A percentile compares a stretch with the other conserved stretches of the same genome.
These are phyloP conservation scores for Melanostigma gelatinosum DNA, from an alignment of 2,113 vertebrate species.

Conservation along the genomic window DNA sequence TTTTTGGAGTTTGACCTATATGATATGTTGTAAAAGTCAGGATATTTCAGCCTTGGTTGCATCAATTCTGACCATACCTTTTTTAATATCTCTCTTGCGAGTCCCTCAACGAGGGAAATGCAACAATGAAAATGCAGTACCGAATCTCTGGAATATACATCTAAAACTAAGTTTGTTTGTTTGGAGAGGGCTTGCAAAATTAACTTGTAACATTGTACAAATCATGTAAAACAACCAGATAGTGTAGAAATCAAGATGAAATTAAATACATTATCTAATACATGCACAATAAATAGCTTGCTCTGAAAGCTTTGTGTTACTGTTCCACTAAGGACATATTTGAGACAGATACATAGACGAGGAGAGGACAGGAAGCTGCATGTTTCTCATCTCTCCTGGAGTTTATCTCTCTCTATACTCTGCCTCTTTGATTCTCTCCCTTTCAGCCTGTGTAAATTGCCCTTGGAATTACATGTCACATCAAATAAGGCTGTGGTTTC, in stretches of 20 bases:
- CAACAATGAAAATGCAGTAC: neutral
- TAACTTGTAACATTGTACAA: neutral
- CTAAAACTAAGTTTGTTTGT: neutral
- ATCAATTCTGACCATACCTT: neutral
- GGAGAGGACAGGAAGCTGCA: slow-evolving; percentile 15
- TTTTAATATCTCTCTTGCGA: neutral
- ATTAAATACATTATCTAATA: slow-evolving; percentile 16
- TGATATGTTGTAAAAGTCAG: neutral
- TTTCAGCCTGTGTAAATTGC: slow-evolving; percentile 48
- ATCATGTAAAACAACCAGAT: neutral
- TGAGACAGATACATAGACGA: slow-evolving; percentile 19
- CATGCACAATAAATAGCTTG: slow-evolving; percentile 13
- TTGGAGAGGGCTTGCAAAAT: neutral
- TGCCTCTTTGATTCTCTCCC: slow-evolving; percentile 14
- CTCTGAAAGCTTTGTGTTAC: slow-evolving; percentile 12
- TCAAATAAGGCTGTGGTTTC: slow-evolving; percentile 55
- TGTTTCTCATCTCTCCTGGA: slow-evolving; percentile 14
- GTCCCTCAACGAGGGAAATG: neutral
- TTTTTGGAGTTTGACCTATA: neutral
- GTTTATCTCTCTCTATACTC: slow-evolving; percentile 25
- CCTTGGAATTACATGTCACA: slow-evolving; percentile 62
- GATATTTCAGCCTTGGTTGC: neutral
- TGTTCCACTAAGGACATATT: neutral
- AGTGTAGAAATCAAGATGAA: neutral
- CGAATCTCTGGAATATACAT: neutral